Percentiles rank a stretch among this genome's conserved stretches.
phyloP scores from a whole-genome alignment of 2,113 vertebrate genomes.

The Emydocephalus ijimae region DNA sequence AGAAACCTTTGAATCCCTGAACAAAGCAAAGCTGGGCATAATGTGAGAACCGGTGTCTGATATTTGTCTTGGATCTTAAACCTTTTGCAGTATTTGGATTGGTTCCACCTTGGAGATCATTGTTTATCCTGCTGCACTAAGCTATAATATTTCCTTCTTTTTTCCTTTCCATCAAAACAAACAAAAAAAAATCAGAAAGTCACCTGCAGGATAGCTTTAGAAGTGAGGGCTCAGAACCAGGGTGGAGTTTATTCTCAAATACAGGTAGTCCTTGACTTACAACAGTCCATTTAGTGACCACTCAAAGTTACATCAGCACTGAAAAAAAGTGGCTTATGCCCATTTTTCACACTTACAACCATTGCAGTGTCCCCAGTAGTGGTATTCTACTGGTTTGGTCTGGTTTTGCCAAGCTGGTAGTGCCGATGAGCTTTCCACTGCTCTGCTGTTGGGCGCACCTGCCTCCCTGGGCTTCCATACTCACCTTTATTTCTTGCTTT shows the following conservation, averaged over 20 bases:
- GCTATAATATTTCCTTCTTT: slow-evolving; percentile 26
- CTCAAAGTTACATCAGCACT: no score
- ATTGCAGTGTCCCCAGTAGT: neutral
- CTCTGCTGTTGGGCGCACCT: no score
- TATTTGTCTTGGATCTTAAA: neutral
- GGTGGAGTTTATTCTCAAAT: neutral
- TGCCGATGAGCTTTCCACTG: no score
- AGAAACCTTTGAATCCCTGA: neutral
- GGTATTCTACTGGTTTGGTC: no score
- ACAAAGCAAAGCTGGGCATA: neutral
- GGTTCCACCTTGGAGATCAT: slow-evolving; percentile 37
- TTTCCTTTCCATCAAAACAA: neutral
- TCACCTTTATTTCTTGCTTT: no score
- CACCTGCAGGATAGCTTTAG: neutral
- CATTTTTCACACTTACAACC: no score
- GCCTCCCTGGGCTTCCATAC: no score
- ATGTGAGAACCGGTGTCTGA: neutral
- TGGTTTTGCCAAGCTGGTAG: no score
- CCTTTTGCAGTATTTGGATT: slow-evolving; percentile 32
- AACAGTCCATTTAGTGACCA: neutral
- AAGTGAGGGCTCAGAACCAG: neutral
- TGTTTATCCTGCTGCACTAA: slow-evolving; percentile 34
- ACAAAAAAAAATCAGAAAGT: slow-evolving; percentile 21
- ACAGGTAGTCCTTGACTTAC: neutral
- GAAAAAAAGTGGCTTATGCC: no score